A percentile compares a stretch with the other conserved stretches of the same genome.
These are phyloP conservation scores for Naja naja DNA, from an alignment of 2,113 vertebrate species.

Conservation along the genomic window DNA sequence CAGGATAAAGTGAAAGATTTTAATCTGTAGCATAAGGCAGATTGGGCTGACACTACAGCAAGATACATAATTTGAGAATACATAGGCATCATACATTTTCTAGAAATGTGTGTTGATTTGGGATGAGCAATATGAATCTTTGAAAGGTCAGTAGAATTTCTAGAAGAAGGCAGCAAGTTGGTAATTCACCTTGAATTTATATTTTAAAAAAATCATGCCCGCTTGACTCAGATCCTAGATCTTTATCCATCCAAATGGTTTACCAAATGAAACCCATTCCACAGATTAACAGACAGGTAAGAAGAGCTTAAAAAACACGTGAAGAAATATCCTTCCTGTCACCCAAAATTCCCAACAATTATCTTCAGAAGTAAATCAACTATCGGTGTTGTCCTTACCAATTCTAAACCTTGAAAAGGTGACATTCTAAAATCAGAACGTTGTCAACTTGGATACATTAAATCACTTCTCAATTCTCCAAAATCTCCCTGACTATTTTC, in stretches of 20 bases:
- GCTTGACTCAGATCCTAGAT: neutral
- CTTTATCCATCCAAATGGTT: neutral
- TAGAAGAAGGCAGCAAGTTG: neutral
- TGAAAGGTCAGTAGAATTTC: neutral
- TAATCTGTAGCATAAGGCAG: neutral
- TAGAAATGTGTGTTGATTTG: neutral
- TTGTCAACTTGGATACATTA: neutral
- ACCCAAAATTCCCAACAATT: neutral
- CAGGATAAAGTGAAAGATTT: slow-evolving; percentile 2
- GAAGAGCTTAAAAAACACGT: neutral
- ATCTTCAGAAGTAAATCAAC: neutral
- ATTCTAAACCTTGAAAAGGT: neutral
- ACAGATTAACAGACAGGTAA: neutral
- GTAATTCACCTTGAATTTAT: neutral
- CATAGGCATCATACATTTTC: neutral
- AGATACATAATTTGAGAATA: rapidly evolving
- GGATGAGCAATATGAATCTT: neutral
- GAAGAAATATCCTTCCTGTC: neutral
- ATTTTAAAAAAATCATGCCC: neutral
- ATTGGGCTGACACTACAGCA: neutral
- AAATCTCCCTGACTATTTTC: neutral
- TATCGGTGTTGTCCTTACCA: neutral
- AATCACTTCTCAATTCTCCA: neutral
- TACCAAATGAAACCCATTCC: neutral
- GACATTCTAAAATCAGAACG: neutral